Conservation (phyloP, 2,888 invertebrate genomes). For the Drosophila crucigera region DNA sequence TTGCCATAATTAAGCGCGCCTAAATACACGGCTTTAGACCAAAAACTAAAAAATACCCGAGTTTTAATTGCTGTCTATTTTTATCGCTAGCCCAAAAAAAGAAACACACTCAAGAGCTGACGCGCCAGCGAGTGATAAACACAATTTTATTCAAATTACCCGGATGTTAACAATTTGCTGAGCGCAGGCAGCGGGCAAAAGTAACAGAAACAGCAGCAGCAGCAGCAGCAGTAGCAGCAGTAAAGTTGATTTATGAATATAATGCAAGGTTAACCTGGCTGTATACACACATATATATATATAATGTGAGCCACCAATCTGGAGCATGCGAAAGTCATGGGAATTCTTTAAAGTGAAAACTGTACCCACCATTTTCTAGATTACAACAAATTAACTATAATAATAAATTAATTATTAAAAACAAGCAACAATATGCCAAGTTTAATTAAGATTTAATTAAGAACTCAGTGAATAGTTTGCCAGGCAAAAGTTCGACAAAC, state of each 20-base stretch:
- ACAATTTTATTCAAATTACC: slow-evolving; percentile 76
- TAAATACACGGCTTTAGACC: slow-evolving; percentile 60
- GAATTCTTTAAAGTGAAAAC: neutral
- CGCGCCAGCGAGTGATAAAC: slow-evolving; percentile 53
- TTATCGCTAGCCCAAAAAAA: slow-evolving; percentile 11
- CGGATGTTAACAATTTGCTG: slow-evolving; percentile 77
- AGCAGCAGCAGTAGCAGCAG: slow-evolving; percentile 8
- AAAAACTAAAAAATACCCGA: slow-evolving; percentile 35
- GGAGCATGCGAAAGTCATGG: slow-evolving; percentile 33
- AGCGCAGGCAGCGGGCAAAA: slow-evolving; percentile 21
- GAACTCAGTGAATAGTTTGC: neutral
- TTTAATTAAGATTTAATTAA: neutral
- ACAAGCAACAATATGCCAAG: neutral
- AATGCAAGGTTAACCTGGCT: slow-evolving; percentile 44
- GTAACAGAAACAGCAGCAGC: slow-evolving; percentile 6
- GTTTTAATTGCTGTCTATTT: slow-evolving; percentile 70
- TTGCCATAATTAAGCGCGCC: slow-evolving; percentile 74
- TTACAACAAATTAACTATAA: neutral
- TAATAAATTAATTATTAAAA: neutral
- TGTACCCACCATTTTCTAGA: neutral
- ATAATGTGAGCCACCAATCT: slow-evolving; percentile 6
- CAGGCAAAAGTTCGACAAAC: neutral
- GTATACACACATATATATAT: neutral
- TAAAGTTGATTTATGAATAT: slow-evolving; percentile 72
- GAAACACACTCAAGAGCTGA: slow-evolving; percentile 20